Percentiles rank a stretch among this genome's conserved stretches.
These are phyloP conservation scores for Xiphophorus birchmanni DNA, from an alignment of 2,797 vertebrate species.

Conservation along the genomic window DNA sequence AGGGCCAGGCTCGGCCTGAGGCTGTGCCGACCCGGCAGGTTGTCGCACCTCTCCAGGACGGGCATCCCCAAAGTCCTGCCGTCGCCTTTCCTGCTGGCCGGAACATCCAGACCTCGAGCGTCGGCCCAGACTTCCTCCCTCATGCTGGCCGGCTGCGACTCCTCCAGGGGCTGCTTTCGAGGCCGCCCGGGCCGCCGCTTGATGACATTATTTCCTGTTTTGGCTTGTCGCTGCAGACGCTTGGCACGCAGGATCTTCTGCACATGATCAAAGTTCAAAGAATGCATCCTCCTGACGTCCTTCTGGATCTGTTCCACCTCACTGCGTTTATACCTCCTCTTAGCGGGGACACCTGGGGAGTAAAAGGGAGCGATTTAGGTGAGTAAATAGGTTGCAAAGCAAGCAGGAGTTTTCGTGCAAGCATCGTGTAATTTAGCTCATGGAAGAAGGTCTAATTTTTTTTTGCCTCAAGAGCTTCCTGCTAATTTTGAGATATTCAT, in stretches of 20 bases:
- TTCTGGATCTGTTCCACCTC: constrained; percentile 97
- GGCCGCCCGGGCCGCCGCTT: constrained; percentile 93
- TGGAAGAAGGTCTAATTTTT: constrained; percentile 47
- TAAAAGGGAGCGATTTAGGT: constrained; percentile 42
- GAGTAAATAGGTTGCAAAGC: constrained; percentile 46
- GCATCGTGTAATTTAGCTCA: constrained; percentile 61
- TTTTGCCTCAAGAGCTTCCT: constrained; percentile 75
- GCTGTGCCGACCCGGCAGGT: constrained; percentile 89
- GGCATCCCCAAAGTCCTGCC: constrained; percentile 94
- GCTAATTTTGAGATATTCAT: constrained; percentile 80
- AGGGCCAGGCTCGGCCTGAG: constrained; percentile 84
- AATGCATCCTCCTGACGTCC: constrained; percentile 93
- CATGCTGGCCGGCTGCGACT: constrained; percentile 44
- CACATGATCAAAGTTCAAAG: constrained; percentile 97
- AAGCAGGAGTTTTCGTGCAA: constrained; percentile 32
- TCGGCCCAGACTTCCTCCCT: constrained; percentile 50
- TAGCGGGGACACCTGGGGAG: constrained; percentile 82
- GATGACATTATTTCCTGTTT: constrained; percentile 98
- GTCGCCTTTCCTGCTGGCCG: constrained; percentile 66
- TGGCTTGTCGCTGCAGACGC: constrained; percentile 98
- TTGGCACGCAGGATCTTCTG: constrained; percentile 99
- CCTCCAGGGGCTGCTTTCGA: constrained; percentile 87
- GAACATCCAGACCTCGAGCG: constrained; percentile 49
- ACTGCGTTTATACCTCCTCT: constrained; percentile 90
- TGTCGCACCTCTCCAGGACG: constrained; percentile 92